Conservation (phyloP, 1,140 invertebrate genomes). For the Sitodiplosis mosellana region DNA sequence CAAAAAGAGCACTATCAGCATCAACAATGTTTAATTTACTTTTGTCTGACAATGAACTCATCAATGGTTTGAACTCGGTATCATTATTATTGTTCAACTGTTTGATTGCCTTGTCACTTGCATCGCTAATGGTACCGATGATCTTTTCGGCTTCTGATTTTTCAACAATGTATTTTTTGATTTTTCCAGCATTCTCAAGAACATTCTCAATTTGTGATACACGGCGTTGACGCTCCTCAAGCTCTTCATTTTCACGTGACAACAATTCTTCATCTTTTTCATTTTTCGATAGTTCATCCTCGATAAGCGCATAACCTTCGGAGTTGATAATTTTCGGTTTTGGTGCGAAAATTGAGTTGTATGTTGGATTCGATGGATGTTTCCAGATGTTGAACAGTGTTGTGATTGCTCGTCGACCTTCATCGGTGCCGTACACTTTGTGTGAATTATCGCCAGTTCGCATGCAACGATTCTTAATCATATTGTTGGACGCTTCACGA, state of each 20-base stretch:
- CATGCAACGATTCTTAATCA: slow-evolving; percentile 13
- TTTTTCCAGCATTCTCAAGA: not conserved
- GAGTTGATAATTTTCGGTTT: slow-evolving; percentile 1
- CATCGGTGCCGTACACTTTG: not conserved
- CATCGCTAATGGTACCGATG: not conserved
- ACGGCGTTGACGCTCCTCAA: not conserved
- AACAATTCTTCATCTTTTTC: not conserved
- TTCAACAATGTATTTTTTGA: not conserved
- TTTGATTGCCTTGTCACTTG: not conserved
- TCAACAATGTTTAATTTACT: not conserved
- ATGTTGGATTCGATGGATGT: slow-evolving; percentile 1
- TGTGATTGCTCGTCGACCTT: not conserved
- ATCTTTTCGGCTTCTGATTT: not conserved
- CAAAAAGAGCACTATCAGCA: not conserved
- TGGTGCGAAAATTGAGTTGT: not conserved
- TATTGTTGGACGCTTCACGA: slow-evolving; percentile 27
- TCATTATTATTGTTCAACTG: not conserved
- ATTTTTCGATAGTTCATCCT: not conserved
- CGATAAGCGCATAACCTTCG: not conserved
- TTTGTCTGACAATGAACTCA: not conserved
- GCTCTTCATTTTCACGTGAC: not conserved
- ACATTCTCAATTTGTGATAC: not conserved
- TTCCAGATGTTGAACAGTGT: not conserved
- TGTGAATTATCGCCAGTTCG: slow-evolving; percentile 5
- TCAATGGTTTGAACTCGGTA: not conserved